A percentile compares a stretch with the other conserved stretches of the same genome.
Conservation (phyloP, 2,888 invertebrate species). For the Hemithea aestivaria region DNA sequence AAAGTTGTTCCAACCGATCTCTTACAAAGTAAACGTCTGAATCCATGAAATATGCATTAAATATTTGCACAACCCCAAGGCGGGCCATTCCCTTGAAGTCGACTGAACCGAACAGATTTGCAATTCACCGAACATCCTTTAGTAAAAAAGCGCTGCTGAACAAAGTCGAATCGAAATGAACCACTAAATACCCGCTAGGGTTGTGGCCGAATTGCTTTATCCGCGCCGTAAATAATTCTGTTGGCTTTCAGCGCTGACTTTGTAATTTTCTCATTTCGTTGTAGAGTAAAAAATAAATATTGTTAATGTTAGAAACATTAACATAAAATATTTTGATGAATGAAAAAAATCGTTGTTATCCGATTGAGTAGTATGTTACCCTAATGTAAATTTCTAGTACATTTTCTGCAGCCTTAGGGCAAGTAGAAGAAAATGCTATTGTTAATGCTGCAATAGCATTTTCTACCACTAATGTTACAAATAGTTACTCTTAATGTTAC, state of each 20-base stretch:
- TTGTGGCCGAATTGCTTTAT: conserved; percentile 19
- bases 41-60: conserved; percentile 76
- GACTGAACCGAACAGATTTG: conserved; percentile 71
- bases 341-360: no score
- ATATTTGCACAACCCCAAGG: conserved; percentile 70
- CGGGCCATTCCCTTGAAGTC: conserved; percentile 66
- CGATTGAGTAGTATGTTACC: no score
- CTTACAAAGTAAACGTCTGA: conserved; percentile 65
- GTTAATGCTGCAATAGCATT: no score
- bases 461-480: no score
- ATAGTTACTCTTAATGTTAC: no score
- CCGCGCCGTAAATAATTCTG: conserved; percentile 3
- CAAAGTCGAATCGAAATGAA: conserved; percentile 63
- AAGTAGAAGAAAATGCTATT: no score
- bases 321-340: no score
- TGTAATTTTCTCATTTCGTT: neutral
- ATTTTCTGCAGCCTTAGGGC: no score
- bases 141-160: conserved; percentile 62
- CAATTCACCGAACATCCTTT: conserved; percentile 73
- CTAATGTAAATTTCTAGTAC: no score
- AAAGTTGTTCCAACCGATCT: conserved; percentile 61
- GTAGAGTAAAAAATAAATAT: neutral
- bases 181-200: conserved; percentile 53
- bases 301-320: no score
- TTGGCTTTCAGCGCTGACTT: neutral